These are phyloP conservation scores for Papilio gigon DNA, from an alignment of 2,888 invertebrate species.

Conservation along the genomic window DNA sequence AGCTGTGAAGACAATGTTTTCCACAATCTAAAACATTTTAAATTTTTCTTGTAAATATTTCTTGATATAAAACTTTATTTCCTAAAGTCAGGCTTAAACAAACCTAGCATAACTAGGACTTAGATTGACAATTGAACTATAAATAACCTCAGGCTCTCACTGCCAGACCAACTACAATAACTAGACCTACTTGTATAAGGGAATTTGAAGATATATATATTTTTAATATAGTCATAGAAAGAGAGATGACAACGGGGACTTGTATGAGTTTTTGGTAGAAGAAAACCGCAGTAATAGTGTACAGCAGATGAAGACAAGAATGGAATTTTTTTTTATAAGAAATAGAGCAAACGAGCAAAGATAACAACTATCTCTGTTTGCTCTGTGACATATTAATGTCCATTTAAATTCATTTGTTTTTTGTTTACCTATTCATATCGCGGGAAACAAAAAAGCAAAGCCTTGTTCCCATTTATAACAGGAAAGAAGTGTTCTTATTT, in stretches of 20 bases:
- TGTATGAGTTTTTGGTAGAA: too few species aligned
- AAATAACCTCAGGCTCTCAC: too few species aligned
- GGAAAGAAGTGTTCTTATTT: not conserved
- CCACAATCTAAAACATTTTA: not conserved
- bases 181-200: too few species aligned
- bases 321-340: too few species aligned
- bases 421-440: conserved; percentile 8
- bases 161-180: too few species aligned
- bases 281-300: too few species aligned
- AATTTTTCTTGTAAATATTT: not conserved
- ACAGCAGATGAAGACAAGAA: too few species aligned
- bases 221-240: too few species aligned
- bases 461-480: conserved; percentile 1
- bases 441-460: conserved; percentile 1
- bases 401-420: conserved; percentile 6
- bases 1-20: not conserved
- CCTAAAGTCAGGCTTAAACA: not conserved
- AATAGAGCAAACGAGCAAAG: too few species aligned
- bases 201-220: too few species aligned
- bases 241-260: too few species aligned
- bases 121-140: not conserved
- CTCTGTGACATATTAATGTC: not conserved
- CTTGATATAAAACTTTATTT: not conserved
- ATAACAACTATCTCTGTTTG: not conserved
- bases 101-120: not conserved